These are phyloP conservation scores for Geophilus truncorum DNA, from an alignment of 2,888 invertebrate genomes.

Conservation along the genomic window DNA sequence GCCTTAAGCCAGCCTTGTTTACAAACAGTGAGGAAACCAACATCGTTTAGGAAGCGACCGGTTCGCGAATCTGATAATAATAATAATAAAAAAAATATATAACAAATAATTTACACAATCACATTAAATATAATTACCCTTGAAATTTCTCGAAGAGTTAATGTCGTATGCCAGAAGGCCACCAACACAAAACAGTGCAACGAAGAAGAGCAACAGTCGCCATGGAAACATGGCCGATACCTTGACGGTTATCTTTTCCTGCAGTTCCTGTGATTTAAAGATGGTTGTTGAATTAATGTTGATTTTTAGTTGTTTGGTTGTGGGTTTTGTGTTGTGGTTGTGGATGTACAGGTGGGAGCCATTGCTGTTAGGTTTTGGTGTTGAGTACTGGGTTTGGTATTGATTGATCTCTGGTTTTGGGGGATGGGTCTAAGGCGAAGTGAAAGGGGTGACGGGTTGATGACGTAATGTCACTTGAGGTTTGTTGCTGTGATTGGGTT, in stretches of 20 bases:
- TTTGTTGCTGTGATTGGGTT: too few species aligned
- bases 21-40: not conserved
- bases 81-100: slow-evolving; percentile 33
- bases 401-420: too few species aligned
- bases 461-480: too few species aligned
- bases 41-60: slow-evolving; percentile 29
- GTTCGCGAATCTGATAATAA: not conserved
- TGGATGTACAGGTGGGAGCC: too few species aligned
- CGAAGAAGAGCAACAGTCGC: slow-evolving; percentile 43
- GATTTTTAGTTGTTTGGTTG: too few species aligned
- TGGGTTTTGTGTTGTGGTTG: too few species aligned
- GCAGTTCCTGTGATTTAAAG: not conserved
- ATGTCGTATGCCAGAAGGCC: slow-evolving; percentile 45
- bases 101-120: not conserved
- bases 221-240: slow-evolving; percentile 37
- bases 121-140: slow-evolving; percentile 43
- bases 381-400: too few species aligned
- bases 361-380: too few species aligned
- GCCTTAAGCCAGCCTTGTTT: not conserved
- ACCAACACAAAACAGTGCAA: slow-evolving; percentile 42
- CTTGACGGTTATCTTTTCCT: not conserved
- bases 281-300: too few species aligned
- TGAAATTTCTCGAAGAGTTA: slow-evolving; percentile 43
- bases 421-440: too few species aligned
- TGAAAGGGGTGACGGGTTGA: too few species aligned